Percentiles rank a stretch among this genome's conserved stretches.
phyloP scores from a whole-genome alignment of 2,113 vertebrate genomes.

The Archilochus colubris region DNA sequence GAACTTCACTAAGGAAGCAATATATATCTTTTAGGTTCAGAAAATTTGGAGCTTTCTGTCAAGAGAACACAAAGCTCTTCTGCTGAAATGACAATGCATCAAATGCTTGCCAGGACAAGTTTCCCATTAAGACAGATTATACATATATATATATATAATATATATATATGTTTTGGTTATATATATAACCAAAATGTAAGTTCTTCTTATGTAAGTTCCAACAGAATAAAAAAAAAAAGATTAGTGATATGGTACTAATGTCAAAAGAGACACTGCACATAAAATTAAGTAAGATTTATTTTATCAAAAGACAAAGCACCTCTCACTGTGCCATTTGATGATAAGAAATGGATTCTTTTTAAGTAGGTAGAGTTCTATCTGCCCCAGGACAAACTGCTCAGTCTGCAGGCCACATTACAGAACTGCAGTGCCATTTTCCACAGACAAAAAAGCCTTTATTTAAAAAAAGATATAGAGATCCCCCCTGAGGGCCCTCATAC shows the following conservation, averaged over 20 bases:
- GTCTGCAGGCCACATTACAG: background rate
- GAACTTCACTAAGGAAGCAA: background rate
- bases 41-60: background rate
- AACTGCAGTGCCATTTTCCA: background rate
- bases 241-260: background rate
- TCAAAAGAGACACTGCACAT: background rate
- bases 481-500: conserved; percentile 10
- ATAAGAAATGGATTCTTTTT: background rate
- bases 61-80: background rate
- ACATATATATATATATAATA: no score
- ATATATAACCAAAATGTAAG: background rate
- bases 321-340: background rate
- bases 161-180: no score
- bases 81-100: background rate
- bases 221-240: background rate
- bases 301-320: conserved; percentile 15
- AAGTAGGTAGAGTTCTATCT: conserved; percentile 20
- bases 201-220: background rate
- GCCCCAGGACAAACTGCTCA: background rate
- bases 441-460: conserved; percentile 56
- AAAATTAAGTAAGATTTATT: background rate
- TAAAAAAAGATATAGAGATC: conserved; percentile 50
- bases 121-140: background rate
- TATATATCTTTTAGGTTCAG: background rate
- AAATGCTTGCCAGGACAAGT: background rate